Conservation (phyloP, 2,888 invertebrate species). For the Eilema griseolum region DNA sequence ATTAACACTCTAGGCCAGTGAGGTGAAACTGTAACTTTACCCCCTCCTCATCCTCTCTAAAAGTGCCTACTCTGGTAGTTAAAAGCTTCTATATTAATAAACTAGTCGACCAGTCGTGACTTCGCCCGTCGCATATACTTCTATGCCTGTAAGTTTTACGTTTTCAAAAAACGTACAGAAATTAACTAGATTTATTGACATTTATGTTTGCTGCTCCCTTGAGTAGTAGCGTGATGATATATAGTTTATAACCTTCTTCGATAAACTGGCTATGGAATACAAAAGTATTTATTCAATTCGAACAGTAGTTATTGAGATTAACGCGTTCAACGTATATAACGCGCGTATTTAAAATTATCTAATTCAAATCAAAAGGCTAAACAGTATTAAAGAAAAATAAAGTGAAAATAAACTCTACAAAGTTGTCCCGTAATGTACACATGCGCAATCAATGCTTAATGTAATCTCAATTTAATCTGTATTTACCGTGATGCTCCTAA, state of each 20-base stretch:
- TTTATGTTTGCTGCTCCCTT: too few species aligned
- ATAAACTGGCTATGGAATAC: too few species aligned
- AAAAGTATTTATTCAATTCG: too few species aligned
- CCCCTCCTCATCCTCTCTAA: background rate
- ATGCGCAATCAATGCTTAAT: slow-evolving; percentile 14
- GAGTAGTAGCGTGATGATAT: too few species aligned
- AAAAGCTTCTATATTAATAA: background rate
- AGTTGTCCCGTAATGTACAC: slow-evolving; percentile 26
- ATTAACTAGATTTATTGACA: too few species aligned
- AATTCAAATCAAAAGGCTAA: slow-evolving; percentile 28
- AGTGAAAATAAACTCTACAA: slow-evolving; percentile 9
- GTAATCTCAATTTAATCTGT: slow-evolving; percentile 26
- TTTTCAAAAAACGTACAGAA: too few species aligned
- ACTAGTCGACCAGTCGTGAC: too few species aligned
- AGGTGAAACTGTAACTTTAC: background rate
- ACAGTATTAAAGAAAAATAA: slow-evolving; percentile 23
- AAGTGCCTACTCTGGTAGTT: background rate
- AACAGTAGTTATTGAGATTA: too few species aligned
- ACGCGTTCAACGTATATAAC: too few species aligned
- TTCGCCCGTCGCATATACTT: too few species aligned
- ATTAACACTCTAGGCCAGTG: background rate
- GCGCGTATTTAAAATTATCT: slow-evolving; percentile 22
- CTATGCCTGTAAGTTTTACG: too few species aligned
- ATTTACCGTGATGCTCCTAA: background rate
- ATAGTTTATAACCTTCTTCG: too few species aligned